phyloP scores from a whole-genome alignment of 2,113 vertebrate genomes.

The Crypturellus undulatus region DNA sequence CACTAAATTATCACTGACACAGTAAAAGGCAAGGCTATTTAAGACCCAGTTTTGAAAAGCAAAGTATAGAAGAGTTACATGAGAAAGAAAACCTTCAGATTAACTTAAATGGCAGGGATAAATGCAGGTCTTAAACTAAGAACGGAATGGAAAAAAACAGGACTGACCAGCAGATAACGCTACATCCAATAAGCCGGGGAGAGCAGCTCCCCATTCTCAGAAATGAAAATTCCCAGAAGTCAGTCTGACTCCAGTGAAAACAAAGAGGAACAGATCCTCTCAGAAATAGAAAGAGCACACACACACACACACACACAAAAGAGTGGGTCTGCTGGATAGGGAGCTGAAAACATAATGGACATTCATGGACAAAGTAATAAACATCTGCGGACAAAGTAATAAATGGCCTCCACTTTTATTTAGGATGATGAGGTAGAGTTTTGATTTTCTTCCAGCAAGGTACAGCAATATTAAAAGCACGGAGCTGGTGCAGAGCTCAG shows the following conservation, averaged over 20 bases:
- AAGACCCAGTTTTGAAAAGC: slow-evolving; percentile 31
- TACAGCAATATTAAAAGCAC: neutral
- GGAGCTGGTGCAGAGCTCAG: neutral
- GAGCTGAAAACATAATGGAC: neutral
- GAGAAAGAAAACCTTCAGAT: slow-evolving; percentile 2
- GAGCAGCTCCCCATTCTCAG: no score
- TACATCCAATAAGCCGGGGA: neutral
- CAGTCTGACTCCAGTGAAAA: neutral
- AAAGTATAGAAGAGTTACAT: neutral
- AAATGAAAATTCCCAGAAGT: neutral
- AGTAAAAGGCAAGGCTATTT: slow-evolving; percentile 50
- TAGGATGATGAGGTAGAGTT: neutral
- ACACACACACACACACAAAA: neutral
- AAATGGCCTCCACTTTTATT: neutral
- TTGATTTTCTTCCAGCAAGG: neutral
- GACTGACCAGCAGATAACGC: neutral
- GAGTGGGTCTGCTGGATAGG: neutral
- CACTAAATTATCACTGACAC: slow-evolving; percentile 26
- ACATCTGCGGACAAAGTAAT: neutral
- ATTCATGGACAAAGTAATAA: neutral
- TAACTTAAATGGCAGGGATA: neutral
- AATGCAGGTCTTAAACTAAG: neutral
- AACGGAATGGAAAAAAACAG: neutral
- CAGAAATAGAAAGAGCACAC: neutral
- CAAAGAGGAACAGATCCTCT: neutral